Conservation (phyloP, 2,888 invertebrate species). For the Idaea dimidiata region DNA sequence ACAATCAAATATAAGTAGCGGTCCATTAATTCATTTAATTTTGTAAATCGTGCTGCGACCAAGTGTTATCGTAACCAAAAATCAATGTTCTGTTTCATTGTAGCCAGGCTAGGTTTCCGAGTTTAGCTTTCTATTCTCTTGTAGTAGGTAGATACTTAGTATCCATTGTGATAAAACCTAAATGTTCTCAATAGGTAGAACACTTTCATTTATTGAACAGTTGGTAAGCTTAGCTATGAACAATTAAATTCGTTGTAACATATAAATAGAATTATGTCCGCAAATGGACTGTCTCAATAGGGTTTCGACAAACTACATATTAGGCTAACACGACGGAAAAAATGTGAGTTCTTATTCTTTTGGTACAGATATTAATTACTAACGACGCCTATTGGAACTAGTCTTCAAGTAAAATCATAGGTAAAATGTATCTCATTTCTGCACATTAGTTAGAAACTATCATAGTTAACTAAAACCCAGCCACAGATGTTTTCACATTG, state of each 20-base stretch:
- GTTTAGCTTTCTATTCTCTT: not conserved
- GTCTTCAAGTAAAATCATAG: too few species aligned
- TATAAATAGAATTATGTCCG: not conserved
- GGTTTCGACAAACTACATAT: too few species aligned
- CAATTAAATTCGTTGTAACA: not conserved
- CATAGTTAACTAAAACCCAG: too few species aligned
- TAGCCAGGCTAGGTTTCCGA: not conserved
- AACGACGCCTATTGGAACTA: too few species aligned
- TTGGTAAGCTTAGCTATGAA: not conserved
- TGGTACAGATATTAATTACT: too few species aligned
- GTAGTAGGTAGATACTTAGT: not conserved
- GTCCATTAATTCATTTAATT: not conserved
- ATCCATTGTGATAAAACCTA: not conserved
- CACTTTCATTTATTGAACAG: not conserved
- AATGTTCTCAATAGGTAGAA: not conserved
- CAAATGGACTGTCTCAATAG: too few species aligned
- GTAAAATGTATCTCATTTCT: too few species aligned
- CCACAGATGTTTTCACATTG: not conserved
- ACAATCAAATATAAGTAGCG: not conserved
- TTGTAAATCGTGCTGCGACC: not conserved
- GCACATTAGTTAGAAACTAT: too few species aligned
- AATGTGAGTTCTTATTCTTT: too few species aligned
- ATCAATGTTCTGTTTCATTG: constrained; percentile 1
- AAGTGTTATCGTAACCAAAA: constrained; percentile 1
- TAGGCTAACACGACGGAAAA: too few species aligned